Conservation (phyloP, 2,113 vertebrate species). For the Oreochromis niloticus region DNA sequence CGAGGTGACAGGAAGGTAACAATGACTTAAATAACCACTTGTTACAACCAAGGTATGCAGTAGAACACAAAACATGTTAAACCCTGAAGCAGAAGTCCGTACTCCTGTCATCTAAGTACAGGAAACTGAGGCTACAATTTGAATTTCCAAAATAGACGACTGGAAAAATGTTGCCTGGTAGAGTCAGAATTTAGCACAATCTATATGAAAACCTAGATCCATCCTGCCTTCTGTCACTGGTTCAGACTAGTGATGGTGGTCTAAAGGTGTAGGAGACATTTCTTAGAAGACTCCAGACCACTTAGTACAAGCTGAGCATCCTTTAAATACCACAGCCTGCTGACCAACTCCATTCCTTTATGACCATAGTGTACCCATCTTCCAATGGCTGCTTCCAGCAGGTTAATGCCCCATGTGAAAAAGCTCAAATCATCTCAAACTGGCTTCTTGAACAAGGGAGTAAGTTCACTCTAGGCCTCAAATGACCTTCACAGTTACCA, state of each 20-base stretch:
- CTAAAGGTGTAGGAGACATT: rapidly evolving
- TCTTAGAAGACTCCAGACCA: neutral
- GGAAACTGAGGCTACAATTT: neutral
- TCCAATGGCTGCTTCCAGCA: neutral
- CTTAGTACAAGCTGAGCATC: neutral
- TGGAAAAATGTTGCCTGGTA: neutral
- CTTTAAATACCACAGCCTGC: neutral
- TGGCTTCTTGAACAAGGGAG: neutral
- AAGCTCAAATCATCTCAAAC: neutral
- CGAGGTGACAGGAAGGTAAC: neutral
- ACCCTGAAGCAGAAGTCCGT: neutral
- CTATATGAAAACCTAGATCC: neutral
- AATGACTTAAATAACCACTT: neutral
- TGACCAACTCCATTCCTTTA: no score
- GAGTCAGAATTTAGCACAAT: neutral
- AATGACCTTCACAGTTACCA: neutral
- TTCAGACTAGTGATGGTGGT: neutral
- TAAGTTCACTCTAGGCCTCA: neutral
- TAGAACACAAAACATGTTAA: neutral
- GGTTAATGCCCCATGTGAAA: neutral
- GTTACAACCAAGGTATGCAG: neutral
- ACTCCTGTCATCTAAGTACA: neutral
- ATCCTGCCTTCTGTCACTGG: neutral
- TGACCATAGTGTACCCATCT: neutral
- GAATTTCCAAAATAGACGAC: neutral